These are phyloP conservation scores for Pseudomyrmex dendroicus DNA, from an alignment of 1,140 invertebrate genomes.

Conservation along the genomic window DNA sequence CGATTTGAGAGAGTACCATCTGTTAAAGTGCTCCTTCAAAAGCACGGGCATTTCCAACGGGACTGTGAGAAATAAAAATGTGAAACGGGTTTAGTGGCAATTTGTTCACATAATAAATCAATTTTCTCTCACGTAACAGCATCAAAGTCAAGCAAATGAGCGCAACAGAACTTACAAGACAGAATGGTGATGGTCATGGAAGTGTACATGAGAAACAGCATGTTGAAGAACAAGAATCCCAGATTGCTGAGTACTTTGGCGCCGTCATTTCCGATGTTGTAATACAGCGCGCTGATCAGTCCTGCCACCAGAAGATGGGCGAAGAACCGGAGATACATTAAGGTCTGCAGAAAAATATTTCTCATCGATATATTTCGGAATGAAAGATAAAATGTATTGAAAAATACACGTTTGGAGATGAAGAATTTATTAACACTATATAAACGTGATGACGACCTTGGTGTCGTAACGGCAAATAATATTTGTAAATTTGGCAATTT, in stretches of 20 bases:
- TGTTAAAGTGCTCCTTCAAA: constrained; percentile 97
- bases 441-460: no score
- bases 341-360: constrained; percentile 89
- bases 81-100: no score
- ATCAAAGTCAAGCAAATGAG: background rate
- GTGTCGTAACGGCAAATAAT: no score
- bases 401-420: background rate
- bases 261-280: constrained; percentile 96
- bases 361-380: background rate
- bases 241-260: constrained; percentile 98
- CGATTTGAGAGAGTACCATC: constrained; percentile 98
- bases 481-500: no score
- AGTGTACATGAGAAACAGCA: constrained; percentile 99
- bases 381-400: background rate
- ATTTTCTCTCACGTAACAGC: no score
- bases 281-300: constrained; percentile 96
- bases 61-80: constrained; percentile 87
- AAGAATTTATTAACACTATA: background rate
- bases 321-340: constrained; percentile 97
- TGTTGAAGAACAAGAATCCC: constrained; percentile 98
- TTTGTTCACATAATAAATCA: no score
- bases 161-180: constrained; percentile 89
- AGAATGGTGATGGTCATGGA: constrained; percentile 99
- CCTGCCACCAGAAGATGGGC: constrained; percentile 96
- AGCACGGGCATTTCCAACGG: constrained; percentile 98